Conservation (phyloP, 2,113 vertebrate species). For the Dromiciops gliroides region DNA sequence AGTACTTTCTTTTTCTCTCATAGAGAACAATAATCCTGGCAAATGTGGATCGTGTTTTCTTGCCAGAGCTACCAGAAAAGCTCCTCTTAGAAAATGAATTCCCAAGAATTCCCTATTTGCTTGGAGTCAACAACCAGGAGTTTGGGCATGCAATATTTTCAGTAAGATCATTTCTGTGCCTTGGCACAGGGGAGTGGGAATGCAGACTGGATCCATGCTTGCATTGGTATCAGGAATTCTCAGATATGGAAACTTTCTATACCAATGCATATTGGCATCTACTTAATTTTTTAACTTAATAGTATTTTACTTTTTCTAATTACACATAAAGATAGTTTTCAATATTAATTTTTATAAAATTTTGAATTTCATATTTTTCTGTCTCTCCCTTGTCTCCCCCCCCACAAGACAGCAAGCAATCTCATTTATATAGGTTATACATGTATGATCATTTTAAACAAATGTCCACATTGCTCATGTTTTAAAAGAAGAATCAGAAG, state of each 20-base stretch:
- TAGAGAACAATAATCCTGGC: neutral
- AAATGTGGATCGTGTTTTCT: constrained; percentile 83
- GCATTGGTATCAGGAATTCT: neutral
- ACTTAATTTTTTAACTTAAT: too few species aligned
- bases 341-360: too few species aligned
- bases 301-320: too few species aligned
- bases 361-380: too few species aligned
- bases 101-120: constrained; percentile 83
- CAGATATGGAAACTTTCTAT: neutral
- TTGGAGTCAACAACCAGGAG: constrained; percentile 87
- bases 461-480: too few species aligned
- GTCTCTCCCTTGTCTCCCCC: too few species aligned
- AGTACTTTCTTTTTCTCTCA: neutral
- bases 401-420: too few species aligned
- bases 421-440: too few species aligned
- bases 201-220: neutral
- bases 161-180: constrained; percentile 51
- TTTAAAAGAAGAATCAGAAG: too few species aligned
- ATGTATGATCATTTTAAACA: too few species aligned
- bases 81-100: constrained; percentile 82
- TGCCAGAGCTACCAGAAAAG: constrained; percentile 79
- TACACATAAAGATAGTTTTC: too few species aligned
- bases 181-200: neutral
- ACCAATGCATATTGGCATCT: neutral
- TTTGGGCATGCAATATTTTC: constrained; percentile 83